A percentile compares a stretch with the other conserved stretches of the same genome.
These are phyloP conservation scores for Myrmecophaga tridactyla DNA, from an alignment of 2,113 vertebrate species.

Conservation along the genomic window DNA sequence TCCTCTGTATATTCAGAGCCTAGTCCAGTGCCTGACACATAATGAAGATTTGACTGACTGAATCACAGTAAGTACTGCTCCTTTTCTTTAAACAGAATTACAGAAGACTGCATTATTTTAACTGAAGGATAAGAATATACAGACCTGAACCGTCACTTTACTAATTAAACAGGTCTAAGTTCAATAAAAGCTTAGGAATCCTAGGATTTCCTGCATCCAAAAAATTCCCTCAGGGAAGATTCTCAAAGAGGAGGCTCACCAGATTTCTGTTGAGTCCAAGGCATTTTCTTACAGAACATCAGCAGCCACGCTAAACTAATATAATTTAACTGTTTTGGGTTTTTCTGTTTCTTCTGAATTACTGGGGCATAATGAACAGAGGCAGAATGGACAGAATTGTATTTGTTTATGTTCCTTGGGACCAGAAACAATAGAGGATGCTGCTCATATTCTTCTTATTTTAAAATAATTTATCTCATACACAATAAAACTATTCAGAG, in stretches of 20 bases:
- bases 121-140: background rate
- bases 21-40: background rate
- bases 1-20: background rate
- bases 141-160: background rate
- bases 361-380: background rate
- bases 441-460: slow-evolving; percentile 8
- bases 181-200: background rate
- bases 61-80: background rate
- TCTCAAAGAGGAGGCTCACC: background rate
- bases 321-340: background rate
- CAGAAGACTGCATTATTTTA: background rate
- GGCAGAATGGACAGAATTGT: background rate
- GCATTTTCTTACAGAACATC: background rate
- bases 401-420: slow-evolving; percentile 44
- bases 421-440: slow-evolving; percentile 32
- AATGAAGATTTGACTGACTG: background rate
- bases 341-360: slow-evolving; percentile 21
- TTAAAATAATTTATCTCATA: background rate
- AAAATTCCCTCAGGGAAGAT: background rate
- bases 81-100: background rate
- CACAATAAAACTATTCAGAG: background rate
- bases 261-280: background rate
- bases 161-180: background rate
- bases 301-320: background rate
- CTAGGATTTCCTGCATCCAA: background rate